phyloP scores from a whole-genome alignment of 2,797 vertebrate species.

The Morus bassanus region DNA sequence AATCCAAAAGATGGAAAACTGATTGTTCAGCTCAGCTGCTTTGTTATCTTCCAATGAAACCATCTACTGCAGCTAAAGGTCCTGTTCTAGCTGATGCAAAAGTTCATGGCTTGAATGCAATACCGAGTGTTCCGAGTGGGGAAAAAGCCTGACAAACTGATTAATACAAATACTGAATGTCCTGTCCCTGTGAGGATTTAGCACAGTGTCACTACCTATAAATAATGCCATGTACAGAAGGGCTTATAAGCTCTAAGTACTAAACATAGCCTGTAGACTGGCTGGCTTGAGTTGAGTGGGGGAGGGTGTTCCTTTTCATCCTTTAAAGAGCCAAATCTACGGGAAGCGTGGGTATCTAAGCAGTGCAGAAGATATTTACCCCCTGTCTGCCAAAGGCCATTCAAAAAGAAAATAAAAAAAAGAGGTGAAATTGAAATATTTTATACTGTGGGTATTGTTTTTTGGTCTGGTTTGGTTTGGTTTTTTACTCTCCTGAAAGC shows the following conservation, averaged over 20 bases:
- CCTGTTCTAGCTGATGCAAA: neutral
- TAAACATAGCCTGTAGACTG: conserved; percentile 26
- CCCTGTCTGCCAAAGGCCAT: neutral
- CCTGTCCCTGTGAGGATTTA: conserved; percentile 40
- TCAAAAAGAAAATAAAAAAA: neutral
- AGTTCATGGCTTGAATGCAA: neutral
- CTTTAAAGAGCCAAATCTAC: conserved; percentile 2
- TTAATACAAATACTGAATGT: conserved; percentile 22
- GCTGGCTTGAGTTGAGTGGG: neutral
- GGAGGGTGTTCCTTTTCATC: neutral
- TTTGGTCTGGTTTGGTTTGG: too few relatives aligned
- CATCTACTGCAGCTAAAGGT: neutral
- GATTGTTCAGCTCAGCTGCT: neutral
- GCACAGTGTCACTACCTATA: conserved; percentile 43
- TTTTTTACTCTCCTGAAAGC: neutral
- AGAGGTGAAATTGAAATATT: neutral
- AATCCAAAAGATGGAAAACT: neutral
- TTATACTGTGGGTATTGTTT: neutral
- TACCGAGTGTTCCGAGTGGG: neutral
- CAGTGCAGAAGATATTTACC: neutral
- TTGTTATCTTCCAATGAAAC: neutral
- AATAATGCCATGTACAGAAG: conserved; percentile 44
- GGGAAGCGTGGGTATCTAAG: neutral
- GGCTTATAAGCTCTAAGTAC: conserved; percentile 45
- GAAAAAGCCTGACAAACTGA: conserved; percentile 21